Base-by-base conservation (phyloP, 2,113 vertebrate species). In the Cephalopterus ornatus region DNA sequence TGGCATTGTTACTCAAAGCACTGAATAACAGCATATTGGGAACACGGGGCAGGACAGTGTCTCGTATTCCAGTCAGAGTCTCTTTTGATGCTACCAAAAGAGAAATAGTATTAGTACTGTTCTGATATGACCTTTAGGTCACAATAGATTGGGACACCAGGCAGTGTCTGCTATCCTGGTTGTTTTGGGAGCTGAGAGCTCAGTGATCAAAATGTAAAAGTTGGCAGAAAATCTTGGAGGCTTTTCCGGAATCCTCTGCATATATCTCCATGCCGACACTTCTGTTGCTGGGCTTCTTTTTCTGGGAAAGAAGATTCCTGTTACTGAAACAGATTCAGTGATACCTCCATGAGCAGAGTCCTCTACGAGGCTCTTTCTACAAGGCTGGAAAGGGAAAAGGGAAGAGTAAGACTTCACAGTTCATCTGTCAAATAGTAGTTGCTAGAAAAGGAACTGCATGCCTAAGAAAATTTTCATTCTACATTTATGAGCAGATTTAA, bases 201-300 rank as follows among this genome's bases (percentile, higher is more conserved):
- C 42, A 35, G 55, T 33, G 55, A 77, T 74, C 42, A 26, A 47
- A 66, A 53, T 32, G 11, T 62, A 39, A 39, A 77, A 59, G 12
- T 53, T 80, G 50, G 32, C 53, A 79, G 66, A 91, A 59, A 32
- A 20, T 63, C 70, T 80, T 3, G 1, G 39, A 91, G 75, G 59
- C 37, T 88, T 94, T 84, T 77, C 79, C 46, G 83, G 42, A 71
- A 44, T 83, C 85, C 73, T 96, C 41, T 92, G 35, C 42, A 55
- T 88, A 8, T 44, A 35, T 92, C 73, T 91, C 67, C 21, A 20
- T 74, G 72, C 50, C 0, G 4, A 83, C 68, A 32, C 39, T 71
- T 80, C 63, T 67, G 59, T 80, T 83, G 65, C 68, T 86, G 92
- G 47, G 21, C 52, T 95, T 7, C 32, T 71, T 77, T 76, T 91